These are phyloP conservation scores for Ladona fulva DNA, from an alignment of 1,140 invertebrate species.

Conservation along the genomic window DNA sequence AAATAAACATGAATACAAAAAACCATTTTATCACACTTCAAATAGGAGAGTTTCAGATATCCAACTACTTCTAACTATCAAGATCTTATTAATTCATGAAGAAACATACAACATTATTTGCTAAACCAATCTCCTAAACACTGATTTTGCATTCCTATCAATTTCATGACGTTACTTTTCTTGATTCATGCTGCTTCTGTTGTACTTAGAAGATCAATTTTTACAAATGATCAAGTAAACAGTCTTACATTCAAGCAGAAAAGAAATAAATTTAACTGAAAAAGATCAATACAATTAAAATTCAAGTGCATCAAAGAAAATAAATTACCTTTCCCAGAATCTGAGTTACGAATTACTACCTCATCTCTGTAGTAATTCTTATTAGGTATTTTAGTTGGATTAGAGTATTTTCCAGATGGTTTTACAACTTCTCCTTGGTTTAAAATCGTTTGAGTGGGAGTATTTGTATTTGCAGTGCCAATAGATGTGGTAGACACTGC, in stretches of 20 bases:
- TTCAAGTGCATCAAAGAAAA: neutral
- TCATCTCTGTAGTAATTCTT: conserved; percentile 91
- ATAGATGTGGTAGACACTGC: neutral
- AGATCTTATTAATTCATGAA: too few relatives aligned
- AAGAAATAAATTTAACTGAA: neutral
- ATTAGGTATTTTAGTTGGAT: conserved; percentile 80
- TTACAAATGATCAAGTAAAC: neutral
- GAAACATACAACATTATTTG: too few relatives aligned
- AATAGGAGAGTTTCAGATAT: too few relatives aligned
- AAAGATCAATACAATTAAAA: neutral
- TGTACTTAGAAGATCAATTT: too few relatives aligned
- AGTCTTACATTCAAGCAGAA: neutral
- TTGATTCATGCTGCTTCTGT: too few relatives aligned
- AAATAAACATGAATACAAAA: too few relatives aligned
- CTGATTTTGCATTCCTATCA: too few relatives aligned
- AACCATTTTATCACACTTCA: too few relatives aligned
- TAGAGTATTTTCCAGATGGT: conserved; percentile 75
- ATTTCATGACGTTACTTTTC: too few relatives aligned
- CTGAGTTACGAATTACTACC: conserved; percentile 84
- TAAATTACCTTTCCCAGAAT: conserved; percentile 81
- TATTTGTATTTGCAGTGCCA: neutral
- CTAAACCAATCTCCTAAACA: too few relatives aligned
- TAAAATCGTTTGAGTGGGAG: neutral
- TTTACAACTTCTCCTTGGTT: conserved; percentile 74
- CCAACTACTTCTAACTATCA: too few relatives aligned